Percentiles rank a stretch among this genome's conserved stretches.
phyloP scores from a whole-genome alignment of 1,140 invertebrate species.

The Neotoxoptera formosana region DNA sequence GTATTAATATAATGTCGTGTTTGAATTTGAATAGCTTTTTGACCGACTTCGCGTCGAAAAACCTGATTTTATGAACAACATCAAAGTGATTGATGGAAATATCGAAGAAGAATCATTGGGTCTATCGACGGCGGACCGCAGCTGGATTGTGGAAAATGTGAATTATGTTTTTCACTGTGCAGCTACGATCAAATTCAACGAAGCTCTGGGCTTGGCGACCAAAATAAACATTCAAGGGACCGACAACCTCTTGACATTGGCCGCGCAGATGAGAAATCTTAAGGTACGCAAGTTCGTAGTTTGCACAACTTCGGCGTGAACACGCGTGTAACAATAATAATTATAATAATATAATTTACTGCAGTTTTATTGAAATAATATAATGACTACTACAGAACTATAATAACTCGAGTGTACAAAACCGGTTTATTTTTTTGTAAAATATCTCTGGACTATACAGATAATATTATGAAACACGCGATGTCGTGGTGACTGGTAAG shows the following conservation, averaged over 20 bases:
- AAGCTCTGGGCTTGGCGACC: background rate
- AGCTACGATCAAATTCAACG: slow-evolving; percentile 84
- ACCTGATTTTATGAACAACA: slow-evolving; percentile 62
- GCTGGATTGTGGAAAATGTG: slow-evolving; percentile 73
- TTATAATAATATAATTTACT: too few relatives aligned
- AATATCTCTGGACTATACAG: too few relatives aligned
- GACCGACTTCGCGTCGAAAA: slow-evolving; percentile 22
- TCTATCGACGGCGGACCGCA: slow-evolving; percentile 64
- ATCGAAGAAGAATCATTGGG: slow-evolving; percentile 64
- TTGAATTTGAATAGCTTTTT: slow-evolving; percentile 26
- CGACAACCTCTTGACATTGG: background rate
- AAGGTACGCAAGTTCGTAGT: background rate
- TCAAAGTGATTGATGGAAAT: slow-evolving; percentile 67
- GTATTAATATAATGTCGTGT: background rate
- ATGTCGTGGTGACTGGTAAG: too few relatives aligned
- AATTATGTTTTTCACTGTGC: slow-evolving; percentile 92
- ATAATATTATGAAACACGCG: too few relatives aligned
- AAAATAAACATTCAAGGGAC: slow-evolving; percentile 53
- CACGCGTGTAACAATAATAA: too few relatives aligned
- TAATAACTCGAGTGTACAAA: background rate
- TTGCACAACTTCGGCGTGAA: background rate
- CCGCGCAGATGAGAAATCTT: slow-evolving; percentile 6
- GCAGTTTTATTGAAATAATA: too few relatives aligned
- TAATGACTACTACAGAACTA: too few relatives aligned
- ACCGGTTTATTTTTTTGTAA: too few relatives aligned